phyloP scores from a whole-genome alignment of 2,797 vertebrate species.

The Falco concolor region DNA sequence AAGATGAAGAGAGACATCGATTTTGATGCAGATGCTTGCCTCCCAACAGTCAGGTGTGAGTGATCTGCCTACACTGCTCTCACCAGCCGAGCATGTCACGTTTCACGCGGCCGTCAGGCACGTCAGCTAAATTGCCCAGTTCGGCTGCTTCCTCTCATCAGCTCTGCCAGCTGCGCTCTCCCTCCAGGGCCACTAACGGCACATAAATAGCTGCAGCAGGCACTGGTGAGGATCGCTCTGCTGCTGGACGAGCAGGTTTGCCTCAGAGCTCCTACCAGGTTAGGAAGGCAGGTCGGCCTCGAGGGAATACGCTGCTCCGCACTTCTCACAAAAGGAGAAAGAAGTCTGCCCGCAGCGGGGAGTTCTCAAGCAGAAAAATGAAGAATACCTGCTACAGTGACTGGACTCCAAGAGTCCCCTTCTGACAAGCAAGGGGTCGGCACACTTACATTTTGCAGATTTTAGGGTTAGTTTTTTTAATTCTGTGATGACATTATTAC shows the following conservation, averaged over 20 bases:
- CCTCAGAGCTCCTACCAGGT: not conserved
- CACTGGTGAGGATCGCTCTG: not conserved
- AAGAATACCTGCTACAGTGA: not conserved
- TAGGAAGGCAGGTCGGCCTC: not conserved
- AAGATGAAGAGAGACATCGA: not conserved
- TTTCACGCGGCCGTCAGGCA: not conserved
- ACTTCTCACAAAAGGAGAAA: not conserved
- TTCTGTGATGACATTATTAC: not conserved
- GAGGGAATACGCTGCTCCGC: not conserved
- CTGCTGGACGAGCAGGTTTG: not conserved
- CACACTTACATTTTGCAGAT: rapidly evolving
- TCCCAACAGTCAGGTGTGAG: not conserved
- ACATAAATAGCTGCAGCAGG: not conserved
- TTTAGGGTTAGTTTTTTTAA: not conserved
- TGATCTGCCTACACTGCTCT: not conserved
- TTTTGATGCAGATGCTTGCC: not conserved
- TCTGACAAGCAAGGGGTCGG: not conserved
- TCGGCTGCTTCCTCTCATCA: not conserved
- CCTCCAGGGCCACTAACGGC: not conserved
- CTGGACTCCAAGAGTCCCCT: not conserved
- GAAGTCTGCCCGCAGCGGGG: not conserved
- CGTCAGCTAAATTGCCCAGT: not conserved
- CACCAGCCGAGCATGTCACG: not conserved
- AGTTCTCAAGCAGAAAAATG: not conserved
- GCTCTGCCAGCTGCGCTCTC: not conserved